Conservation (phyloP, 2,797 vertebrate species). For the Gouania willdenowi region DNA sequence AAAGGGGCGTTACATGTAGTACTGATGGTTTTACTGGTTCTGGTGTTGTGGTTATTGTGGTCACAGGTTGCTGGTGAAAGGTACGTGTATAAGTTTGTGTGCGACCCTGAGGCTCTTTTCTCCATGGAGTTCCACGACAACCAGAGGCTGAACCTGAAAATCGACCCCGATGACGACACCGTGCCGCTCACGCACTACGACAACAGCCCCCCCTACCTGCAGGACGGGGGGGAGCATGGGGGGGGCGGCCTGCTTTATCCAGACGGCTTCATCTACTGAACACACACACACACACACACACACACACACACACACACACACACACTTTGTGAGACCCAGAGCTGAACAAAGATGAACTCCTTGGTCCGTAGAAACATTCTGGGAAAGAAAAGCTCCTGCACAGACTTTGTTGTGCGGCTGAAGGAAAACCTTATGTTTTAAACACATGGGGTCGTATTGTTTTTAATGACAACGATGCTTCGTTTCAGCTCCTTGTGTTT, state of each 20-base stretch:
- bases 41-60: too few relatives aligned
- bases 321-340: neutral
- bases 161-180: constrained; percentile 82
- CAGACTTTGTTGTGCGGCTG: too few relatives aligned
- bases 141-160: constrained; percentile 91
- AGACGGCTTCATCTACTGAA: constrained; percentile 87
- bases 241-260: constrained; percentile 78
- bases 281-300: constrained; percentile 12
- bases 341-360: too few relatives aligned
- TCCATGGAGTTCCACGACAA: constrained; percentile 97
- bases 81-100: constrained; percentile 97
- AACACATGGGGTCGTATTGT: too few relatives aligned
- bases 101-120: constrained; percentile 92
- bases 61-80: constrained; percentile 89
- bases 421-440: too few relatives aligned
- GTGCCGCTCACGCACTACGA: constrained; percentile 91
- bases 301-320: constrained; percentile 34
- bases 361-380: too few relatives aligned
- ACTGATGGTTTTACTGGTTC: too few relatives aligned
- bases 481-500: too few relatives aligned
- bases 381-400: too few relatives aligned
- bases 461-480: too few relatives aligned
- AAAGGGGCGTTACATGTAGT: too few relatives aligned
- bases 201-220: constrained; percentile 80
- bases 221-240: constrained; percentile 85